These are phyloP conservation scores for Sciurus vulgaris DNA, from an alignment of 2,797 vertebrate genomes.

Conservation along the genomic window DNA sequence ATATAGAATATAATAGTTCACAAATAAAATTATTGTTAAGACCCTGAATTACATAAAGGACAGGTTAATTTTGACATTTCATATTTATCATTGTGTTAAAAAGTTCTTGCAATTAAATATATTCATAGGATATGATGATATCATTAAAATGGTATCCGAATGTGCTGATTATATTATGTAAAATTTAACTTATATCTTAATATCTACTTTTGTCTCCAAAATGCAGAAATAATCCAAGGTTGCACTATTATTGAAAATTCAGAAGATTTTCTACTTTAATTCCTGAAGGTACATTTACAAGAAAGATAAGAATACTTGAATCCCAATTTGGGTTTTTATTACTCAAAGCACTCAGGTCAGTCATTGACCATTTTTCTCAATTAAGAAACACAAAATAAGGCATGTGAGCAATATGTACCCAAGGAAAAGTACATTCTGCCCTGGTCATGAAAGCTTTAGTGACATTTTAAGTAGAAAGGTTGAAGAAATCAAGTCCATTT, in stretches of 20 bases:
- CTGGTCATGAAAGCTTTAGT: neutral
- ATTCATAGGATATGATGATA: neutral
- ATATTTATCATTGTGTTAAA: conserved; percentile 8
- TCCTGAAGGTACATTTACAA: conserved; percentile 43
- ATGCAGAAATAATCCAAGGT: neutral
- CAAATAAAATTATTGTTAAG: neutral
- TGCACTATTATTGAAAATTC: neutral
- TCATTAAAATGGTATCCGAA: neutral
- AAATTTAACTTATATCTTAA: neutral
- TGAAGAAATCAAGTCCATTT: conserved; percentile 65
- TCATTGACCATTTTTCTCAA: conserved; percentile 65
- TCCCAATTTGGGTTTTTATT: conserved; percentile 1
- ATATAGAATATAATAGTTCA: neutral
- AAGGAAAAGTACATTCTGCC: conserved; percentile 49
- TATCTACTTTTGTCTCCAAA: neutral
- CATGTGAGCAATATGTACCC: neutral
- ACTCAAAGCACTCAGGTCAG: conserved; percentile 43
- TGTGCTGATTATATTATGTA: conserved; percentile 36
- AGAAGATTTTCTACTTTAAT: conserved; percentile 48
- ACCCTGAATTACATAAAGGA: neutral
- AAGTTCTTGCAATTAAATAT: neutral
- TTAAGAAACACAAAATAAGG: conserved; percentile 63
- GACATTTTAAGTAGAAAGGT: conserved; percentile 63
- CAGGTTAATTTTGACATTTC: neutral
- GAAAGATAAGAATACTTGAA: conserved; percentile 29